These are phyloP conservation scores for Crambe crambe DNA, from an alignment of 37 sponge, comb jelly and placozoan genomes.

Conservation along the genomic window DNA sequence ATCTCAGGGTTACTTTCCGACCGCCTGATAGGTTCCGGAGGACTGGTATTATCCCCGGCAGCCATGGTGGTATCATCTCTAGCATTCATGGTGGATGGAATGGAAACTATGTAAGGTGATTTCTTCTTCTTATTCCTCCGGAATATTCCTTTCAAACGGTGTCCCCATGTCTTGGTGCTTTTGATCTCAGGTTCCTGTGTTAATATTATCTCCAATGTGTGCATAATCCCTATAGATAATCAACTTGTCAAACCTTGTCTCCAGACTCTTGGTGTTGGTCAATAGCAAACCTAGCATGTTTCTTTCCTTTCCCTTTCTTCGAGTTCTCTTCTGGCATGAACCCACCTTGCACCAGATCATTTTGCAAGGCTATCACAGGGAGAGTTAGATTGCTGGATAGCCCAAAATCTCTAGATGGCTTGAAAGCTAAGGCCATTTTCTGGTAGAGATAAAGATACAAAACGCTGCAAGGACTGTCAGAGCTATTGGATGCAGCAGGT, in stretches of 20 bases:
- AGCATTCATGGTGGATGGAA: no score
- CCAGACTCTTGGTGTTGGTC: background rate
- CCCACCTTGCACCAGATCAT: background rate
- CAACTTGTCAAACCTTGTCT: background rate
- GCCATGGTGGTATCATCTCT: background rate
- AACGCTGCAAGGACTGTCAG: no score
- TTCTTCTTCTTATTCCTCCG: background rate
- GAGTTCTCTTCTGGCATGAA: background rate
- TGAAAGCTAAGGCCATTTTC: background rate
- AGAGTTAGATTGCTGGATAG: slow-evolving; percentile 1
- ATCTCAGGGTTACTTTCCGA: slow-evolving; percentile 1
- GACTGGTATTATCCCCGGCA: background rate
- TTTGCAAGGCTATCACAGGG: background rate
- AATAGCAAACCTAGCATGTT: background rate
- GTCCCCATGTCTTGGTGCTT: background rate
- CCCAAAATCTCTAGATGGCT: background rate
- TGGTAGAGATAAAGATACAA: no score
- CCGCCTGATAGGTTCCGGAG: background rate
- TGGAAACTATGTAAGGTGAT: background rate
- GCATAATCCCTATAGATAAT: no score
- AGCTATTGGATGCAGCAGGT: no score
- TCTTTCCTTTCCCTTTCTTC: background rate
- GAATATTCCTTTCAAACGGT: background rate
- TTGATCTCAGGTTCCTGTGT: background rate
- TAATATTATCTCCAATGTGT: no score